These are phyloP conservation scores for Istiophorus platypterus DNA, from an alignment of 2,113 vertebrate species.

Conservation along the genomic window DNA sequence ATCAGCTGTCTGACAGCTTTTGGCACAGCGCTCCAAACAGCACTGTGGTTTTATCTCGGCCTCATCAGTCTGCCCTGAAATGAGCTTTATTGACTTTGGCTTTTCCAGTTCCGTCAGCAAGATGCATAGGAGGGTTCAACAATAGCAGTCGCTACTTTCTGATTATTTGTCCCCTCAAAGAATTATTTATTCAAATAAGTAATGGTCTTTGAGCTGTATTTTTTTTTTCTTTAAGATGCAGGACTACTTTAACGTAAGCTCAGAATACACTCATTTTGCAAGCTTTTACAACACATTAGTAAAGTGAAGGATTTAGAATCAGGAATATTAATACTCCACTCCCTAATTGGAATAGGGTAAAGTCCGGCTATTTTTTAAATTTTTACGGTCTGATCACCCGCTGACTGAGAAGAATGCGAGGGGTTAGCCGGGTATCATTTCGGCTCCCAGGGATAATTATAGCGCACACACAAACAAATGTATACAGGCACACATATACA, in stretches of 20 bases:
- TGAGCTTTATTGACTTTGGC: conserved; percentile 69
- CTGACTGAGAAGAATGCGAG: conserved; percentile 48
- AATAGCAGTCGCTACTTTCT: conserved; percentile 24
- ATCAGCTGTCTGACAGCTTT: conserved; percentile 60
- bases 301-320: conserved; percentile 11
- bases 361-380: neutral
- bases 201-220: conserved; percentile 10
- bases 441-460: conserved; percentile 69
- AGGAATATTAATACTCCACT: neutral
- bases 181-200: conserved; percentile 16
- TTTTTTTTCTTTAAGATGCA: conserved; percentile 14
- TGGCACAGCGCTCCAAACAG: conserved; percentile 50
- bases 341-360: neutral
- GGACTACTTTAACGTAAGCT: neutral
- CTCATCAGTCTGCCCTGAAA: conserved; percentile 35
- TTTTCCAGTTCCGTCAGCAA: conserved; percentile 57
- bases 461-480: conserved; percentile 47
- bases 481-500: conserved; percentile 23
- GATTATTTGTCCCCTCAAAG: conserved; percentile 30
- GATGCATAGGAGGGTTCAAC: conserved; percentile 30
- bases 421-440: conserved; percentile 49
- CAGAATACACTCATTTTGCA: conserved; percentile 6
- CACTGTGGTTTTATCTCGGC: conserved; percentile 55
- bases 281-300: neutral
- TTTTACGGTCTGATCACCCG: conserved; percentile 26